Evolutionary conservation across 2,888 invertebrate genomes (phyloP), one percentile per base, ranked within the genome.

Genomic region (Plebejus melissa): DNA sequence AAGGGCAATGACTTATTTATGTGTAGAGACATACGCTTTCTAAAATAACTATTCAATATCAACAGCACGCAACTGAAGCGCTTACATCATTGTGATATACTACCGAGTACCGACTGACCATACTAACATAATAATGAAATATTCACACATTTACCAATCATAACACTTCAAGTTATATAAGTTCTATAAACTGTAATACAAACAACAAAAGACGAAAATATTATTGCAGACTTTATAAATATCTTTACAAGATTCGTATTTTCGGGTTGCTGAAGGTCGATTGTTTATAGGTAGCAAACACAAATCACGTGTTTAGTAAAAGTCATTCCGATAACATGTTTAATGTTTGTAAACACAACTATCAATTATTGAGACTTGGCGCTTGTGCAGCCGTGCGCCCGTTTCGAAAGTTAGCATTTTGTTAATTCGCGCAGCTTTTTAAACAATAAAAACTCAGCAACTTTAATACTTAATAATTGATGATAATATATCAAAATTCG

Each of bases 41-140:
- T 93, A 93, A 91, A 93, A 87, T 89, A 88, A 85, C 87, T 88
- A 90, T 89, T 88, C 85, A 88, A 85, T 88, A 90, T 90, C 91
- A 90, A 89, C 88, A 88, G 87, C 88, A 88, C 87, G 91, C 88
- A 87, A 90, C 84, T 83, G 83, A 83, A 80, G 83, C 81, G 79
- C 84, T 90, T 90, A 84, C 90, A 87, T 89, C 87, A 90, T 82
- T 80, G 79, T 28, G 22, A 71, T 71, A 50, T 32, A 32, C 72
- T 72, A 72, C 32, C 72, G 22, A 32, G 54, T 72, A 72, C 32
- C 72, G 22, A 54, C 50, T 28, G 72, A 72, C 36, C 50, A 72
- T 72, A 72, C 72, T 72, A 72, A 50, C 72, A 72, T 50, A 72
- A 72, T 72, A 54, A 72, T 72, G 46, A 65, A 65, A 65, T 65